Conservation (phyloP, 2,797 vertebrate species). For the Intellagama lesueurii region DNA sequence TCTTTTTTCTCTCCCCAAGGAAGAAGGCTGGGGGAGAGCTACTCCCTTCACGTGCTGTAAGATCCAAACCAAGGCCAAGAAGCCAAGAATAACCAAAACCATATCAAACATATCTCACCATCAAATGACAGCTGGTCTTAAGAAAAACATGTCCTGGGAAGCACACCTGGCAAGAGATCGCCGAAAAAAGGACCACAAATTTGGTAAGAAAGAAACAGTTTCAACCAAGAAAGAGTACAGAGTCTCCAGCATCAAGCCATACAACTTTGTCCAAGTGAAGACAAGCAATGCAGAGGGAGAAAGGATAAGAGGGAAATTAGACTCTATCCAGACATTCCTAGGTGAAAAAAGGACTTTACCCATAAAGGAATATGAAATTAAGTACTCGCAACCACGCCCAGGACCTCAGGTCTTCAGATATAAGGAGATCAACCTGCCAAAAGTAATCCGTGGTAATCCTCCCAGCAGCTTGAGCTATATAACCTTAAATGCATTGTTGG, state of each 20-base stretch:
- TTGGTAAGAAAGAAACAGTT: not conserved
- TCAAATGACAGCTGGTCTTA: not conserved
- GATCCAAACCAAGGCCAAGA: not conserved
- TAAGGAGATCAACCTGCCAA: not conserved
- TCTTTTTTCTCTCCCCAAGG: slow-evolving; percentile 2
- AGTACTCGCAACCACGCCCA: slow-evolving; percentile 28
- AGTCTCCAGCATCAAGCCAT: not conserved
- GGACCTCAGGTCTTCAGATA: not conserved
- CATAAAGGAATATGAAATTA: slow-evolving; percentile 29
- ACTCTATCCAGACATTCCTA: slow-evolving; percentile 9
- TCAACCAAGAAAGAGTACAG: not conserved
- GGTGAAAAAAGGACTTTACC: slow-evolving; percentile 22
- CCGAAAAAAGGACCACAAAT: not conserved
- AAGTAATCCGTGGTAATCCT: not conserved
- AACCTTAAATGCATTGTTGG: slow-evolving; percentile 38
- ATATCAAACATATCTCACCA: not conserved
- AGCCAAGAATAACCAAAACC: not conserved
- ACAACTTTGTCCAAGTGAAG: slow-evolving; percentile 2
- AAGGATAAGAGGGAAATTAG: slow-evolving; percentile 16
- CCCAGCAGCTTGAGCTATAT: not conserved
- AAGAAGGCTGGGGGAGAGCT: slow-evolving; percentile 23
- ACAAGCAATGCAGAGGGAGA: not conserved
- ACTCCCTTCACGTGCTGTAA: slow-evolving; percentile 23
- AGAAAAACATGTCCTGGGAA: not conserved
- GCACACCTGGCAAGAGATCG: not conserved